Evolutionary conservation across 2,888 invertebrate species (phyloP).

Genomic region (Bruchidius siliquastri): DNA sequence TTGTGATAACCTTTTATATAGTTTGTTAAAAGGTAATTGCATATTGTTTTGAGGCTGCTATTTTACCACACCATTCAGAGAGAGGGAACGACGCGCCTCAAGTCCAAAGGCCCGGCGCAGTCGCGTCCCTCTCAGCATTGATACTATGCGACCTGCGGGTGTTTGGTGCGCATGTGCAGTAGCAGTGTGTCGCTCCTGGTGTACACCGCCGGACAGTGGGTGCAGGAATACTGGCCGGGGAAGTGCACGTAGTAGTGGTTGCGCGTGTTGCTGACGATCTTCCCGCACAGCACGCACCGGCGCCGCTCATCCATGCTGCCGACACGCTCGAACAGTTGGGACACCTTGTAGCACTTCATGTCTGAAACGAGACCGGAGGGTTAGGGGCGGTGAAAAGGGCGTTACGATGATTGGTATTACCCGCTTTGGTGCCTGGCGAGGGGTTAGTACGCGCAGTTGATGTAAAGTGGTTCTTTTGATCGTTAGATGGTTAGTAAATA

Average conservation of each 20-base stretch:
- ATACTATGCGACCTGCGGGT: slow-evolving; percentile 47
- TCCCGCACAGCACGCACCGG: slow-evolving; percentile 57
- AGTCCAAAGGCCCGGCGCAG: background rate
- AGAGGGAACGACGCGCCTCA: background rate
- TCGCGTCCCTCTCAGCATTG: slow-evolving; percentile 14
- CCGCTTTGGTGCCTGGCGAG: slow-evolving; percentile 9
- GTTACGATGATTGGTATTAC: slow-evolving; percentile 8
- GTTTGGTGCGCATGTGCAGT: slow-evolving; percentile 56
- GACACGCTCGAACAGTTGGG: slow-evolving; percentile 57
- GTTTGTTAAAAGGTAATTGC: too few species aligned
- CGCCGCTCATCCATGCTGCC: slow-evolving; percentile 55
- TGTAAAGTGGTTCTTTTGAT: background rate
- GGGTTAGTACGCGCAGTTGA: slow-evolving; percentile 8
- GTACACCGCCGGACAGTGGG: slow-evolving; percentile 56
- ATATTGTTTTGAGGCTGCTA: too few species aligned
- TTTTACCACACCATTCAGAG: background rate
- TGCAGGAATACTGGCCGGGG: slow-evolving; percentile 56
- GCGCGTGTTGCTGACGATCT: slow-evolving; percentile 58
- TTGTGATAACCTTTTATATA: too few species aligned
- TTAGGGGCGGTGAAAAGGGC: slow-evolving; percentile 3
- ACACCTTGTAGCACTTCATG: slow-evolving; percentile 53
- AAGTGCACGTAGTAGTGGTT: slow-evolving; percentile 60
- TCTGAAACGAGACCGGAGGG: slow-evolving; percentile 47
- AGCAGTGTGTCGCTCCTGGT: slow-evolving; percentile 57
- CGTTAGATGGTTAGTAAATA: too few species aligned